These are phyloP conservation scores for Grammatotria lemairii DNA, from an alignment of 2,113 vertebrate species.

Conservation along the genomic window DNA sequence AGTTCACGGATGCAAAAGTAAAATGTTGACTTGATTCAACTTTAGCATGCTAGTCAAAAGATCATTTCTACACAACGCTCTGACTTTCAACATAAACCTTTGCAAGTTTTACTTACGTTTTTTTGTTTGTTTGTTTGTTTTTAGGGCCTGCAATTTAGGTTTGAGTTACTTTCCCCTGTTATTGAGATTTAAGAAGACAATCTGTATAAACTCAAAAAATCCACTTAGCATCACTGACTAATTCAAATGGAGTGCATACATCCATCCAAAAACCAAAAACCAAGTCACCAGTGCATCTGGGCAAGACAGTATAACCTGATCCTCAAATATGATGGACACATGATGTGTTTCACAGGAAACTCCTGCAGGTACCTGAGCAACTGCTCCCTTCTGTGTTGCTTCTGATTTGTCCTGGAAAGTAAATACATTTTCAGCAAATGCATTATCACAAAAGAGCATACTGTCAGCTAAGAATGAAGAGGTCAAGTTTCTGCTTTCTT, in stretches of 20 bases:
- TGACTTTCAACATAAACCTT: background rate
- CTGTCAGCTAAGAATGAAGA: background rate
- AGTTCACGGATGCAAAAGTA: background rate
- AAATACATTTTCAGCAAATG: background rate
- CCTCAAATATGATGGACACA: background rate
- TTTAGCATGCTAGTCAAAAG: background rate
- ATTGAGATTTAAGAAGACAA: background rate
- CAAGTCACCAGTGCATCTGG: background rate
- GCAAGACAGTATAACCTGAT: background rate
- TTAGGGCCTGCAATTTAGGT: background rate
- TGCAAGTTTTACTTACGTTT: background rate
- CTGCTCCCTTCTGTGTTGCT: background rate
- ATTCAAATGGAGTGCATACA: background rate
- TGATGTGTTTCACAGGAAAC: background rate
- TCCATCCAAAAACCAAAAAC: background rate
- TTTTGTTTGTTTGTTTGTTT: background rate
- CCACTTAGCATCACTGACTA: background rate
- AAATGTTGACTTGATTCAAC: background rate
- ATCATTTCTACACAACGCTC: background rate
- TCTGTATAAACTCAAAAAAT: background rate
- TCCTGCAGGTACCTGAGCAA: background rate
- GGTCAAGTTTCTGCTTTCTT: background rate
- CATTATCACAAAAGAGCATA: background rate
- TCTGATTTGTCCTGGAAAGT: background rate
- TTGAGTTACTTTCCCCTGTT: background rate